Percentiles rank a stretch among this genome's conserved stretches.
phyloP scores from a whole-genome alignment of 2,888 invertebrate genomes.

The Caenorhabditis sp. region DNA sequence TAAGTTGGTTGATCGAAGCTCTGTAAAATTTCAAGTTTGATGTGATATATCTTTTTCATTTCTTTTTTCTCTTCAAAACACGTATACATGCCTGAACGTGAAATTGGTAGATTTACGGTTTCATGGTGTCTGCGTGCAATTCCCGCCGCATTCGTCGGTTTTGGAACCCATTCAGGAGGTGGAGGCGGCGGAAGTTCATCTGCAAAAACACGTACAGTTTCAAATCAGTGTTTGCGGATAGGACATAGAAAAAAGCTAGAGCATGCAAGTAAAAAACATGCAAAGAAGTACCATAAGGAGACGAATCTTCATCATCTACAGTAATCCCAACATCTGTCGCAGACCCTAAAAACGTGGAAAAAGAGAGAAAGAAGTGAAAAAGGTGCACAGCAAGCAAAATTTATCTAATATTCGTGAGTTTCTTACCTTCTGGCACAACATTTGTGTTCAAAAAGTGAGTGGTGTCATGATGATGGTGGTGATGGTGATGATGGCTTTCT shows the following conservation, averaged over 20 bases:
- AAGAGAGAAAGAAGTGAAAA: conserved; percentile 3
- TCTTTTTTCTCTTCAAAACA: neutral
- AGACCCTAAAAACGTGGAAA: conserved; percentile 23
- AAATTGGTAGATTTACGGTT: neutral
- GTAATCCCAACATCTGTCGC: conserved; percentile 12
- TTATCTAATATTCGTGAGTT: conserved; percentile 4
- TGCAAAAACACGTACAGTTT: conserved; percentile 2
- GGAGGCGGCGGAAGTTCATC: neutral
- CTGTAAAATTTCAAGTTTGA: conserved; percentile 15
- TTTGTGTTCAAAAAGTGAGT: conserved; percentile 10
- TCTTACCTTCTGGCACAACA: conserved; percentile 33
- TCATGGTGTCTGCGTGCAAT: conserved; percentile 3
- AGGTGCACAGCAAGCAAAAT: conserved; percentile 6
- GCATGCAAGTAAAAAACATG: conserved; percentile 7
- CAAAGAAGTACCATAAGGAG: neutral
- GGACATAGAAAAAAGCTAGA: neutral
- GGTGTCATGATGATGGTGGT: neutral
- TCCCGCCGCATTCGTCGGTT: neutral
- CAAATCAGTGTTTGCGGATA: conserved; percentile 1
- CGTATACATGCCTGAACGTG: neutral
- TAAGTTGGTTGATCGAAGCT: conserved; percentile 30
- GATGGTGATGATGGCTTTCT: conserved; percentile 30
- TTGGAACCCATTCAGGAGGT: neutral
- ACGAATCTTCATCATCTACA: conserved; percentile 5
- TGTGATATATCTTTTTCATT: neutral